A percentile compares a stretch with the other conserved stretches of the same genome.
These are phyloP conservation scores for Psilopsiagon aurifrons DNA, from an alignment of 2,113 vertebrate genomes.

Conservation along the genomic window DNA sequence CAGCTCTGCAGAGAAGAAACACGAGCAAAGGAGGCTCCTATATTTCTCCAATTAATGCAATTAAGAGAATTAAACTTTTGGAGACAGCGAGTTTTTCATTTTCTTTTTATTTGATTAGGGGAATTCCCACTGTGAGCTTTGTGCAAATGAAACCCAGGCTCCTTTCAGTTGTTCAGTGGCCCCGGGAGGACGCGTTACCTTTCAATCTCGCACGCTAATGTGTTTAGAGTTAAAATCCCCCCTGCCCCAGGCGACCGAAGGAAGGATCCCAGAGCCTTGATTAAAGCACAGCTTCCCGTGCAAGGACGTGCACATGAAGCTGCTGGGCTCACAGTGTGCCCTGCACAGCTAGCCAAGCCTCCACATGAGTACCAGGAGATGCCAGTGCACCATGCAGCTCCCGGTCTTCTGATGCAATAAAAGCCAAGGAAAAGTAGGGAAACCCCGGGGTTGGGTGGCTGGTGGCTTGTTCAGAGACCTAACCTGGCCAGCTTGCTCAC, in stretches of 20 bases:
- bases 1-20: not conserved
- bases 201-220: constrained; percentile 77
- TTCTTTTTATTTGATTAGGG: constrained; percentile 84
- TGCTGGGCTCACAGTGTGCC: not conserved
- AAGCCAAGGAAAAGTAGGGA: not conserved
- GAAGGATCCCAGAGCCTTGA: constrained; percentile 77
- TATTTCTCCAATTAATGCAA: constrained; percentile 80
- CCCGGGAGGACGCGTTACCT: constrained; percentile 77
- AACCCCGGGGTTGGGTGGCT: not conserved
- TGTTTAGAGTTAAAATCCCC: constrained; percentile 76
- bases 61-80: constrained; percentile 81
- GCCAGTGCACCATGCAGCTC: not conserved
- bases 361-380: rapidly evolving
- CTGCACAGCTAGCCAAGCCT: not conserved
- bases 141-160: constrained; percentile 82
- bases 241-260: constrained; percentile 62
- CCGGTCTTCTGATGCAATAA: not conserved
- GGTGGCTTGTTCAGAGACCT: not conserved
- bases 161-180: constrained; percentile 66
- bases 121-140: constrained; percentile 73
- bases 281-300: constrained; percentile 70
- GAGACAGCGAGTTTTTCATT: constrained; percentile 78
- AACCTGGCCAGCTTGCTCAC: not conserved
- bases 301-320: constrained; percentile 50
- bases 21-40: constrained; percentile 19